Evolutionary conservation across 2,888 invertebrate genomes (phyloP), one percentile per base, ranked within the genome.

Genomic region (Atethmia centrago): DNA sequence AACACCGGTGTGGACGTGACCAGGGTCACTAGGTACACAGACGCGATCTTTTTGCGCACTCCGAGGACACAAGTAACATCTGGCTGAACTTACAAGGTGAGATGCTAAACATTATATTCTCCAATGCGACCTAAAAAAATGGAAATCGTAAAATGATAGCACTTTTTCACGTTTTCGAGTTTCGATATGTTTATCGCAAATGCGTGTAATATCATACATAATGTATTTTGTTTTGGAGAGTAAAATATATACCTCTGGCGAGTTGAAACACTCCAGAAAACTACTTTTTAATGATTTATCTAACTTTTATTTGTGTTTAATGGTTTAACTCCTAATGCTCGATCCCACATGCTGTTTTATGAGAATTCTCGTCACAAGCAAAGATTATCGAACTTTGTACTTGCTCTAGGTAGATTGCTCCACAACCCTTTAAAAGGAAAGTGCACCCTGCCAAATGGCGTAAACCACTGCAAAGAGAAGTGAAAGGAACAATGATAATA

Each of bases 31-130:
- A 78, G 79, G 77, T 71, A 81, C 72, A 70, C 64, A 77, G 53
- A 65, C 64, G 56, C 77, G 56, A 55, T 51, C 40, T 65, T 80
- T 47, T 82, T 77, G 47, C 74, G 62, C 71, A 64, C 68, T 79
- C 71, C 71, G 63, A 67, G 51, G 61, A 69, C 61, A 55, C 55
- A 78, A 74, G 87, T 77, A 85, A 87, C 86, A 86, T 79, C 83
- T 86, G 86, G 78, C 49, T 73, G 25, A 73, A 77, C 83, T 78
- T 74, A 83, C 74, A 77, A 87, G 77, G 86, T 87, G 85, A 83
- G 79, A 79, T 78, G 71, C 69, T 81, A 72, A 82, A 79, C 65
- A 71, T 73, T 75, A 77, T 75, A 77, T 71, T 79, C 79, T 72
- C 62, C 69, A 79, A 72, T 71, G 62, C 49, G 68, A 74, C 58